Evolutionary conservation across 2,113 vertebrate genomes (phyloP).

Genomic region (Tiliqua scincoides): DNA sequence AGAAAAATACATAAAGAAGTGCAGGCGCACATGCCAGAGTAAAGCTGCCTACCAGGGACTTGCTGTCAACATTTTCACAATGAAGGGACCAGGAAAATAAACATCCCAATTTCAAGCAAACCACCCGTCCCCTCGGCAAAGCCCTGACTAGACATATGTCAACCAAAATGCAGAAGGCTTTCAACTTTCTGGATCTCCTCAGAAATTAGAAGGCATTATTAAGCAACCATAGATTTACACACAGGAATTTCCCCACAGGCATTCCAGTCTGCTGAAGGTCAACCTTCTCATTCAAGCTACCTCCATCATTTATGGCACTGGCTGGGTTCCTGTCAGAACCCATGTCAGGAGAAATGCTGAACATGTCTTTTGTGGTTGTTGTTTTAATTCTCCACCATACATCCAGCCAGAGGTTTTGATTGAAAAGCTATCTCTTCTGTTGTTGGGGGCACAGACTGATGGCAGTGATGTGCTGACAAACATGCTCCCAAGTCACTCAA

Average conservation of each 20-base stretch:
- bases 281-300: not conserved
- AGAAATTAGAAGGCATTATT: not conserved
- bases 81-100: constrained; percentile 12
- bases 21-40: not conserved
- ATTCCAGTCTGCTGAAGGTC: not conserved
- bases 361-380: not conserved
- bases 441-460: not conserved
- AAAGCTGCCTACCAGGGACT: not conserved
- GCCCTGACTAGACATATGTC: not conserved
- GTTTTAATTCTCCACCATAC: not conserved
- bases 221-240: not conserved
- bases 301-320: not conserved
- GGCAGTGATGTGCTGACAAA: accelerated
- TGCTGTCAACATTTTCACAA: not conserved
- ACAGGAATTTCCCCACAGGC: not conserved
- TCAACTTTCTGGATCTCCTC: not conserved
- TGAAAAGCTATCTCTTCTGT: not conserved
- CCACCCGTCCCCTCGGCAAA: not conserved
- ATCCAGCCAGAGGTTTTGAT: constrained; percentile 2
- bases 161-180: not conserved
- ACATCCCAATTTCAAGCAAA: not conserved
- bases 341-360: constrained; percentile 15
- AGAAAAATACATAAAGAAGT: constrained; percentile 14
- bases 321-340: not conserved
- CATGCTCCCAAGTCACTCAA: constrained; percentile 5